Evolutionary conservation across 2,113 vertebrate species (phyloP), one percentile per base, ranked within the genome.

Genomic region (Myanophis thanlyinensis): DNA sequence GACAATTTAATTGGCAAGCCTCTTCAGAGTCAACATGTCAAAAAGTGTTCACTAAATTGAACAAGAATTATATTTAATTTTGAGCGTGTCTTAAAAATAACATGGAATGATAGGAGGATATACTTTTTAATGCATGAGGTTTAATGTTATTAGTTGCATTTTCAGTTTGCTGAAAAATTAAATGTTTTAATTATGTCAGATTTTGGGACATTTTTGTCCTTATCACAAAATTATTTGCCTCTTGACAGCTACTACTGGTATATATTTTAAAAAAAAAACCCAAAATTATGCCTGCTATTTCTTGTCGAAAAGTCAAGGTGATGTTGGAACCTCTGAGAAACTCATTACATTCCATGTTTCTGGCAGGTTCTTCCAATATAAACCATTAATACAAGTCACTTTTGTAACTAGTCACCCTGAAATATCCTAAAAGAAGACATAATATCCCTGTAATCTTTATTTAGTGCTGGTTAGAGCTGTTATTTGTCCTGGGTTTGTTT

Each of bases 401-500:
- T 95, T 96, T 87, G 93, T 92, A 46, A 95, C 51, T 93, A 94
- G 52, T 92, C 54, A 56, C 20, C 15, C 44, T 92, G 67, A 93
- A 30, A 92, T 92, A 93, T 4, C 90, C 20, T 85, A 53, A 92
- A 90, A 87, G 80, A 96, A 94, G 59, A 62, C 49, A 88, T 35
- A 94, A 93, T 93, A 93, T 80, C 48, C 13, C 40, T 91, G 47
- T 94, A 95, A 94, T 96, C 25, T 96, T 97, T 97, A 95, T 95
- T 95, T 96, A 94, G 54, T 91, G 15, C 40, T 92, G 93, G 80
- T 93, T 94, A 91, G 89, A 89, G 30, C 80, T 93, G 89, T 93
- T 95, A 93, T 95, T 96, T 96, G 53, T 94, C 89, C 89, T 91
- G 3, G 73, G 89, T 95, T 97, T 95, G 49, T 97, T 96, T 54